Evolutionary conservation across 2,113 vertebrate genomes (phyloP), one percentile per base, ranked within the genome.

Genomic region (Cyrtonyx montezumae): DNA sequence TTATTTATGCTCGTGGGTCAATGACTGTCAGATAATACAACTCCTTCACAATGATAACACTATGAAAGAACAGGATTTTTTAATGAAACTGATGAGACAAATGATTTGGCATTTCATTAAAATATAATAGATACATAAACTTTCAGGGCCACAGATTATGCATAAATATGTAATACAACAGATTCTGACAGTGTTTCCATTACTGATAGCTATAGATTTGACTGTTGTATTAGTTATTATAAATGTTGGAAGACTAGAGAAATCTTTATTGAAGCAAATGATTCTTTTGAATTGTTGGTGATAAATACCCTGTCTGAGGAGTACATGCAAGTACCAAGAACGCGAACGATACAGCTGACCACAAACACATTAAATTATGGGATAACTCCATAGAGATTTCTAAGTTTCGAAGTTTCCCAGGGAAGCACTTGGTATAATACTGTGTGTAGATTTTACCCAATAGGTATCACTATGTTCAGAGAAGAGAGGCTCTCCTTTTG

Each of bases 1-100:
- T 59, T 91, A 46, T 80, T 90, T 88, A 56, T 77, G 34, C 65
- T 87, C 56, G 8, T 61, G 43, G 53, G 51, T 94, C 84, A 90
- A 76, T 87, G 74, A 42, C 45, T 87, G 66, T 68, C 86, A 88
- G 14, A 82, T 74, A 94, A 59, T 36, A 88, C 66, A 55, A 58
- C 23, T 53, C 30, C 79, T 75, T 20, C 36, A 79, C 2, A 45
- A 65, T 58, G 51, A 67, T 37, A 61, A 12, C 68, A 65, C 65
- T 71, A 78, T 70, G 92, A 80, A 75, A 26, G 49, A 66, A 69
- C 83, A 48, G 11, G 8, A 71, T 83, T 34, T 43, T 68, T 61
- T 73, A 88, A 30, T 23, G 3, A 91, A 82, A 88, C 9, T 48
- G 12, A 75, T 49, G 4, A 81, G 10, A 21, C 12, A 93, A 78